Conservation (phyloP, 2,797 vertebrate genomes). For the Brachyalestes nurse region DNA sequence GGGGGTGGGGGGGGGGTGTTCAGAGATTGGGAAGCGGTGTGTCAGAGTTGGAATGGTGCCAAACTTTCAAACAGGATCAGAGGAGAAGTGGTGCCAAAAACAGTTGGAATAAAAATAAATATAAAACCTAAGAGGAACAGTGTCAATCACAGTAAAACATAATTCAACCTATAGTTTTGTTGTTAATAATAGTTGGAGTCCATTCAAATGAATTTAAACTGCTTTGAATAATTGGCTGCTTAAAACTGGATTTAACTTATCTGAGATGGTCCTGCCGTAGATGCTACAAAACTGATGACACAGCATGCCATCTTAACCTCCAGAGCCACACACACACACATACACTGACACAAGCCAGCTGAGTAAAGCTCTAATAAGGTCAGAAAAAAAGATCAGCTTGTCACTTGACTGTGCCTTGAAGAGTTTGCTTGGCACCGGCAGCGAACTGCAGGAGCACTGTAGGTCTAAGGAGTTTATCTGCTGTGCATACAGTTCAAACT, state of each 20-base stretch:
- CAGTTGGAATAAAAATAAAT: no score
- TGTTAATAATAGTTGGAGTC: not conserved
- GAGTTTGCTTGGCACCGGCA: not conserved
- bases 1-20: no score
- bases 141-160: not conserved
- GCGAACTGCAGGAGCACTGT: not conserved
- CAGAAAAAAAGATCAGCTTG: not conserved
- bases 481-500: not conserved
- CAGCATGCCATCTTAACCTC: not conserved
- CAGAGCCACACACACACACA: not conserved
- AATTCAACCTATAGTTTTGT: conserved; percentile 5
- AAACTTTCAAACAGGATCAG: no score
- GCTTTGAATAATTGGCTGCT: not conserved
- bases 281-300: not conserved
- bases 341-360: not conserved
- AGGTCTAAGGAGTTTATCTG: not conserved
- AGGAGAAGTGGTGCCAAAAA: no score
- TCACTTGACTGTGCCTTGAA: not conserved
- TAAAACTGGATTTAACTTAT: not conserved
- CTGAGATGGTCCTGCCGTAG: not conserved
- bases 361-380: not conserved
- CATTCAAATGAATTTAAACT: not conserved
- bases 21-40: no score
- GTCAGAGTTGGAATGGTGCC: no score
- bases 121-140: no score